Evolutionary conservation across 2,888 invertebrate species (phyloP).

Genomic region (Andrena trimmerana): DNA sequence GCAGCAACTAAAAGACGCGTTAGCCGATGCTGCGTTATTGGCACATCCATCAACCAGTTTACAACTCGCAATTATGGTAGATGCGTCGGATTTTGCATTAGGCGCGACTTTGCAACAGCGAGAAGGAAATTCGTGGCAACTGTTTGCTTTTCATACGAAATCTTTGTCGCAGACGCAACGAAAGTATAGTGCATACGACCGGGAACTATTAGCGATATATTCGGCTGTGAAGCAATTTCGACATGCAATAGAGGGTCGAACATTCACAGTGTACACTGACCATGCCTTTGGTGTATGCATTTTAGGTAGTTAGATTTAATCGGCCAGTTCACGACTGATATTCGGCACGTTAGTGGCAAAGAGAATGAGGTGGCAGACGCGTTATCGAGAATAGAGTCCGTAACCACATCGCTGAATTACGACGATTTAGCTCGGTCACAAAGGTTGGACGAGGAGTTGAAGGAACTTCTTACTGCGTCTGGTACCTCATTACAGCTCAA

Average conservation of each 20-base stretch:
- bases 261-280: background rate
- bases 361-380: no score
- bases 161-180: background rate
- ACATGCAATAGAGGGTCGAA: conserved; percentile 1
- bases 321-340: conserved; percentile 1
- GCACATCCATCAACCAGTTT: background rate
- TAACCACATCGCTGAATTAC: no score
- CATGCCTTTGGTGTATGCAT: conserved; percentile 3
- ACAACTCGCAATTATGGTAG: conserved; percentile 6
- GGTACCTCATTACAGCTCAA: no score
- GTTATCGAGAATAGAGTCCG: no score
- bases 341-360: background rate
- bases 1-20: background rate
- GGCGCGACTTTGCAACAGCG: background rate
- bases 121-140: background rate
- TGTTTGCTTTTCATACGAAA: background rate
- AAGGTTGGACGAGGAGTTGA: no score
- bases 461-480: no score
- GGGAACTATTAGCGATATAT: background rate
- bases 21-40: conserved; percentile 15
- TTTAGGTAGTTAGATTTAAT: background rate
- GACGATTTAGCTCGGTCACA: no score
- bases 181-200: no score
- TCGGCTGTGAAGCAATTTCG: background rate
- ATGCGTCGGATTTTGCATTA: background rate